phyloP scores from a whole-genome alignment of 2,113 vertebrate species.

The Haemorhous mexicanus region DNA sequence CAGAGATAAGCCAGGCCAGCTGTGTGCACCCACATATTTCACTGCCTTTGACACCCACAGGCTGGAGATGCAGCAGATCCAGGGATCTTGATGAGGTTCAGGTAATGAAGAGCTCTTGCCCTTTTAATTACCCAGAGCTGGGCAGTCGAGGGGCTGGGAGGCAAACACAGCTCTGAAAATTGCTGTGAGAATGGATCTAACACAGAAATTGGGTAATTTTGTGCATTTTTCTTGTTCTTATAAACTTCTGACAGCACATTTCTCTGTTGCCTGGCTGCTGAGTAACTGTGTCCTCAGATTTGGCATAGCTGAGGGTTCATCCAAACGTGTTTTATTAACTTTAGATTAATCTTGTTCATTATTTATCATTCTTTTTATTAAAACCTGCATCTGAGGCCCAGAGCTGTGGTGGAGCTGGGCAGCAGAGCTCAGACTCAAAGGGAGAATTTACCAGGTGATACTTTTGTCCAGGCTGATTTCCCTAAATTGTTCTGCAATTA shows the following conservation, averaged over 20 bases:
- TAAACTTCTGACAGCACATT: background rate
- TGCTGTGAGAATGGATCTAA: background rate
- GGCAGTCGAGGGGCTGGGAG: rapidly evolving
- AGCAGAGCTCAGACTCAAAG: background rate
- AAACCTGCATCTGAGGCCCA: background rate
- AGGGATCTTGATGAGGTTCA: background rate
- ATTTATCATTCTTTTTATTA: background rate
- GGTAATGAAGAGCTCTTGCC: background rate
- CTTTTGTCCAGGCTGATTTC: background rate
- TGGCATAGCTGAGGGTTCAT: background rate
- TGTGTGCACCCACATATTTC: constrained; percentile 49
- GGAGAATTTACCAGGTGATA: background rate
- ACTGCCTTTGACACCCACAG: constrained; percentile 11
- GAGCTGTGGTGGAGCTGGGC: background rate
- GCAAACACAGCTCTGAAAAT: background rate
- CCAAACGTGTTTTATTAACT: background rate
- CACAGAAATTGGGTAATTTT: background rate
- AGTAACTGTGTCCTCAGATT: background rate
- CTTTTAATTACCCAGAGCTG: background rate
- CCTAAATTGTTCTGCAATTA: background rate
- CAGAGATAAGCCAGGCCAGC: constrained; percentile 64
- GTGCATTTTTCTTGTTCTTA: background rate
- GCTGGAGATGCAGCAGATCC: background rate
- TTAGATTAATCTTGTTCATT: background rate
- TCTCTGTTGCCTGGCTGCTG: background rate